Base-by-base conservation (phyloP, 2,797 vertebrate species). In the Cheirogaleus major region DNA sequence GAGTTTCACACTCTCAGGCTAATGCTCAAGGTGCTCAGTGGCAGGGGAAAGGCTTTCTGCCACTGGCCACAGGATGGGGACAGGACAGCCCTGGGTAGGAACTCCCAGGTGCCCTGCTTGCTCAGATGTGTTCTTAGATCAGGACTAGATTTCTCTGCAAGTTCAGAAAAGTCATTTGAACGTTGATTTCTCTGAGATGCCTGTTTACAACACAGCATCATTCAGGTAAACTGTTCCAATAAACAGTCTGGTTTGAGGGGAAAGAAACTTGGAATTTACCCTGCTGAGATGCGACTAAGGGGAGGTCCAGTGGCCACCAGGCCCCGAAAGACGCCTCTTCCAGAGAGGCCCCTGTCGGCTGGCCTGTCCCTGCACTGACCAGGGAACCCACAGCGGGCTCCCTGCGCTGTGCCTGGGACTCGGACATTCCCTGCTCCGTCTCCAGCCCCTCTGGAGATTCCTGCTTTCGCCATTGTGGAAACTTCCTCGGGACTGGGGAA, bases 381-480 rank as follows among this genome's bases (percentile, higher is more conserved):
- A 4, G 4, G 80, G 23, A 25, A 27, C 12, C 27, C 43, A 9
- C 0, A 11, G 41, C 0, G 0, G 57, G 55, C 9, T 48, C 41
- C 67, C 12, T 5, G 23, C 27, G 5, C 20, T 17, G 38, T 5
- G 43, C 57, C 32, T 1, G 45, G 20, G n/a, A 50, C 20, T 13
- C 0, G 0, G 57, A 35, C 10, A 5, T 15, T 52, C 25, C 57
- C 5, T 45, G 55, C n/a, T 14, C 50, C 18, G n/a, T 7, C 70
- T 43, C 69, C 8, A 20, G 78, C n/a, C 27, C 43, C 25, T 70
- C 69, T n/a, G 43, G 30, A 65, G 32, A 38, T 59, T 70, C 43
- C 85, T 70, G 35, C 73, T 35, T 57, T 50, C 18, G 59, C 12
- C 41, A 13, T 41, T 32, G n/a, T 38, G 25, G 38, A 63, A 27